Percentiles rank a stretch among this genome's conserved stretches.
Evolutionary conservation across 2,888 invertebrate genomes (phyloP).

Genomic region (Cryptocephalus moraei): DNA sequence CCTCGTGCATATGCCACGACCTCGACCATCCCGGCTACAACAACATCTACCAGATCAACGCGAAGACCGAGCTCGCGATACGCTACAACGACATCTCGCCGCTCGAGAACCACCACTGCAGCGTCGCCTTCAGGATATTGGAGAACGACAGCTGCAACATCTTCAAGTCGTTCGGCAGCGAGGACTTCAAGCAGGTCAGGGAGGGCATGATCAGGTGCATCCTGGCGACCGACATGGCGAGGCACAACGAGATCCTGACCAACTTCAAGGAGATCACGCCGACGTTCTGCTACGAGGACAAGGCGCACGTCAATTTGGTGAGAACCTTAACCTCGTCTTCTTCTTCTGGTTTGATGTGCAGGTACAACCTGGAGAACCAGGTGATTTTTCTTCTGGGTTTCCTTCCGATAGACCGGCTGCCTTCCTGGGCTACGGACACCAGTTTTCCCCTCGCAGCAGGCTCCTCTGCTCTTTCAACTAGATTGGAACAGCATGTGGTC

Average conservation of each 20-base stretch:
- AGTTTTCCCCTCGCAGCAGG: no score
- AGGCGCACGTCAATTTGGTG: constrained; percentile 62
- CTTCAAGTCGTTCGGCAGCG: constrained; percentile 54
- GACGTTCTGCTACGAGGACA: constrained; percentile 57
- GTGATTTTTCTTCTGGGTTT: no score
- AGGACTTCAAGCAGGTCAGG: constrained; percentile 54
- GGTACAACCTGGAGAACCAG: no score
- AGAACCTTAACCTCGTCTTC: no score
- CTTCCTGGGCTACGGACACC: no score
- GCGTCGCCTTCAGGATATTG: constrained; percentile 69
- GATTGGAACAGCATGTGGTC: no score
- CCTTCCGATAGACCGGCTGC: no score
- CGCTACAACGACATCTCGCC: constrained; percentile 82
- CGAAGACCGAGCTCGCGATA: constrained; percentile 70
- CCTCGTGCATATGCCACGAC: constrained; percentile 74
- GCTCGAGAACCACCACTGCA: constrained; percentile 78
- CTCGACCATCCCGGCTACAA: constrained; percentile 70
- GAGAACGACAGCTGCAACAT: constrained; percentile 74
- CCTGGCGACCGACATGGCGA: constrained; percentile 68
- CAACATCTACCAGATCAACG: constrained; percentile 75
- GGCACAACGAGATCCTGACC: constrained; percentile 66
- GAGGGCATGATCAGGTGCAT: constrained; percentile 73
- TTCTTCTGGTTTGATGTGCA: no score
- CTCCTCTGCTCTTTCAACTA: no score
- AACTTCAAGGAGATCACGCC: constrained; percentile 58